These are phyloP conservation scores for Galleria mellonella DNA, from an alignment of 1,140 invertebrate species.

Conservation along the genomic window DNA sequence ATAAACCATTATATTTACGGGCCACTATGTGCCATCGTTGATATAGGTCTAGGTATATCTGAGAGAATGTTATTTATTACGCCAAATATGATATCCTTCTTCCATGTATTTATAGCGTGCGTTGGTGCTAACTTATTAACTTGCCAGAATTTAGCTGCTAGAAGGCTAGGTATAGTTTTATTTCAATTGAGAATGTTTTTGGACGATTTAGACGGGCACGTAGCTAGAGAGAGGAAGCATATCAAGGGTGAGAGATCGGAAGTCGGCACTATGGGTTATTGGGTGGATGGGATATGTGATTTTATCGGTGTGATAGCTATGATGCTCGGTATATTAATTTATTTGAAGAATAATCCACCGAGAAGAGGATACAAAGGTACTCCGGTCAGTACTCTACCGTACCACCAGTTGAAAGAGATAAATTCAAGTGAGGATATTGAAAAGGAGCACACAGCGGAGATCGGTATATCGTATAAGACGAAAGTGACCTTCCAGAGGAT, in stretches of 20 bases:
- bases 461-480: conserved; percentile 77
- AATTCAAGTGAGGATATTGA: conserved; percentile 64
- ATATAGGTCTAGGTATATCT: conserved; percentile 78
- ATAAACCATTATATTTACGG: conserved; percentile 85
- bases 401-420: conserved; percentile 68
- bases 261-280: conserved; percentile 81
- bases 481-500: conserved; percentile 79
- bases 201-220: conserved; percentile 87
- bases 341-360: conserved; percentile 80
- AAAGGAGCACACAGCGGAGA: conserved; percentile 70
- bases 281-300: conserved; percentile 85
- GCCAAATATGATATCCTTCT: conserved; percentile 85
- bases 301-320: conserved; percentile 81
- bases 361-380: conserved; percentile 79
- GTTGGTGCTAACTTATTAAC: conserved; percentile 81
- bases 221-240: conserved; percentile 81
- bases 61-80: conserved; percentile 78
- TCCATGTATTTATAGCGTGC: conserved; percentile 83
- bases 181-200: conserved; percentile 86
- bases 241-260: conserved; percentile 82
- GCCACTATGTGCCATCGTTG: conserved; percentile 80
- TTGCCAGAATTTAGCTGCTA: conserved; percentile 78
- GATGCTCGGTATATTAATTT: conserved; percentile 78
- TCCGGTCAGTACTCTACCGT: conserved; percentile 60
- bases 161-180: conserved; percentile 81